Conservation (phyloP, 1,140 invertebrate genomes). For the Tetragonula clypearis region DNA sequence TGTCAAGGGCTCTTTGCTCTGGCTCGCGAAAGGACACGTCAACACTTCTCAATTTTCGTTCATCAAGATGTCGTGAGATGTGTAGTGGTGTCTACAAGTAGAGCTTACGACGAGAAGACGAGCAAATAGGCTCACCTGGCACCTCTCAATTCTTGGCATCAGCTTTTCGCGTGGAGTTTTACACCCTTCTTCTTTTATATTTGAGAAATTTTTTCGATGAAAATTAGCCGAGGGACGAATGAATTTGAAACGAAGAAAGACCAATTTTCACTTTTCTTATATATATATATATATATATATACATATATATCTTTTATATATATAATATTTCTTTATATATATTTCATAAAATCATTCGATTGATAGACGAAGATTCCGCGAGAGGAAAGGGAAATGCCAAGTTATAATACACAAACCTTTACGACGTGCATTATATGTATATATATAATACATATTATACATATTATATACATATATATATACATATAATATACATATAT, state of each 20-base stretch:
- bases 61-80: not conserved
- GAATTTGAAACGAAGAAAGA: not conserved
- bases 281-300: too few relatives aligned
- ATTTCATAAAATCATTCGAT: too few relatives aligned
- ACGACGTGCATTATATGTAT: too few relatives aligned
- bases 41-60: conserved; percentile 13
- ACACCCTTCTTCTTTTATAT: not conserved
- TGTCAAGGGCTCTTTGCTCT: conserved; percentile 26
- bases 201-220: not conserved
- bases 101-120: not conserved
- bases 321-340: too few relatives aligned
- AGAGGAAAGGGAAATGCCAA: too few relatives aligned
- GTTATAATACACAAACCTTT: too few relatives aligned
- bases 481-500: too few relatives aligned
- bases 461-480: too few relatives aligned
- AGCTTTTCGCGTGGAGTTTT: not conserved
- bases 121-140: not conserved
- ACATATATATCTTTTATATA: too few relatives aligned
- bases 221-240: too few relatives aligned
- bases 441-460: too few relatives aligned
- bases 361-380: too few relatives aligned
- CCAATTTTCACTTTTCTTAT: not conserved
- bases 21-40: conserved; percentile 8
- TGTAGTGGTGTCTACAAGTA: not conserved
- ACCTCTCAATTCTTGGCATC: not conserved